Conservation (phyloP, 1,140 invertebrate species). For the Elysia chlorotica region DNA sequence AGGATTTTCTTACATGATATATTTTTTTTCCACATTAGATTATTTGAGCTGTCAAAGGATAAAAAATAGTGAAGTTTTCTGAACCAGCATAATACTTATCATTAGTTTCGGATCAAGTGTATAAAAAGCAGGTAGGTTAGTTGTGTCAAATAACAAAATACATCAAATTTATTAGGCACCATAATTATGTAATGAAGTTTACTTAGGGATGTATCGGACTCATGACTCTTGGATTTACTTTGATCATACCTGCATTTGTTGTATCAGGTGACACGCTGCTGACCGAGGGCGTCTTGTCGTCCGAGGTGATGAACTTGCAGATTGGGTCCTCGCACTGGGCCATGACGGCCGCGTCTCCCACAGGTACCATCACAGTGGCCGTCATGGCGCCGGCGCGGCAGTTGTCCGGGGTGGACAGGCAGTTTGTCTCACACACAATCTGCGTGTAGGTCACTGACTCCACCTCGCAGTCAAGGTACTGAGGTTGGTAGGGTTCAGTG, state of each 20-base stretch:
- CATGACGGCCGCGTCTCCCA: background rate
- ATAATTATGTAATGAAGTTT: too few species aligned
- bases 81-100: conserved; percentile 1
- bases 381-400: background rate
- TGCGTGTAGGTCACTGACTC: conserved; percentile 26
- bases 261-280: background rate
- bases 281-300: background rate
- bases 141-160: too few species aligned
- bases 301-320: background rate
- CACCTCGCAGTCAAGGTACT: conserved; percentile 20
- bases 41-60: too few species aligned
- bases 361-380: background rate
- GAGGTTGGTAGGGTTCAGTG: too few species aligned
- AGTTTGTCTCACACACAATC: conserved; percentile 28
- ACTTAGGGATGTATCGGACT: too few species aligned
- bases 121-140: too few species aligned
- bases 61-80: conserved; percentile 15
- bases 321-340: background rate
- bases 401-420: background rate
- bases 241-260: background rate
- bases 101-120: too few species aligned
- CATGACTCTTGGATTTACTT: too few species aligned
- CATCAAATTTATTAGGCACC: too few species aligned
- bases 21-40: too few species aligned
- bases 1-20: too few species aligned